Percentiles rank a stretch among this genome's conserved stretches.
These are phyloP conservation scores for Cephus rjabovi DNA, from an alignment of 2,888 invertebrate species.

Conservation along the genomic window DNA sequence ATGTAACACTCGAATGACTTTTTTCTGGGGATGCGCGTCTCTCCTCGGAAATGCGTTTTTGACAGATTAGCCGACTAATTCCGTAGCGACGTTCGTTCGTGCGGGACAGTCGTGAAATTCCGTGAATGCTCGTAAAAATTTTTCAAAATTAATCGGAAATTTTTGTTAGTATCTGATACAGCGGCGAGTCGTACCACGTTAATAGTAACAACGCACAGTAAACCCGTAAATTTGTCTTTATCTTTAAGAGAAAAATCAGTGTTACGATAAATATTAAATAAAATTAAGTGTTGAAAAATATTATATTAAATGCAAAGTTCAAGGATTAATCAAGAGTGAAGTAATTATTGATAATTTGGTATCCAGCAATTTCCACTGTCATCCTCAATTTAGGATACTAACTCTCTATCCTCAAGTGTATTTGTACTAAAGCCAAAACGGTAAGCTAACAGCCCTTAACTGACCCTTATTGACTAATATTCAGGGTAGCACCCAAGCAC, in stretches of 20 bases:
- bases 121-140: not conserved
- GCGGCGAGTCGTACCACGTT: not conserved
- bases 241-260: not conserved
- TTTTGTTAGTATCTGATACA: not conserved
- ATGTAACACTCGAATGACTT: not conserved
- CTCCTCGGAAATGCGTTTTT: slow-evolving; percentile 47
- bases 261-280: not conserved
- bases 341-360: not conserved
- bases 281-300: not conserved
- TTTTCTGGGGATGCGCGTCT: slow-evolving; percentile 21
- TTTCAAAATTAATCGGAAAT: not conserved
- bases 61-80: slow-evolving; percentile 54
- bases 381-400: not conserved
- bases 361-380: not conserved
- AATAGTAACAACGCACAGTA: not conserved
- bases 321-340: not conserved
- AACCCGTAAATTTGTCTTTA: not conserved
- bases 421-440: not conserved
- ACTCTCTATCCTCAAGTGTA: not conserved
- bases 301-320: not conserved
- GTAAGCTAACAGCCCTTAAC: not conserved
- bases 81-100: not conserved
- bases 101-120: not conserved
- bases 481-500: not conserved
- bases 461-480: not conserved